Percentiles rank a stretch among this genome's conserved stretches.
These are phyloP conservation scores for Hydrophis major DNA, from an alignment of 2,797 vertebrate species.

Conservation along the genomic window DNA sequence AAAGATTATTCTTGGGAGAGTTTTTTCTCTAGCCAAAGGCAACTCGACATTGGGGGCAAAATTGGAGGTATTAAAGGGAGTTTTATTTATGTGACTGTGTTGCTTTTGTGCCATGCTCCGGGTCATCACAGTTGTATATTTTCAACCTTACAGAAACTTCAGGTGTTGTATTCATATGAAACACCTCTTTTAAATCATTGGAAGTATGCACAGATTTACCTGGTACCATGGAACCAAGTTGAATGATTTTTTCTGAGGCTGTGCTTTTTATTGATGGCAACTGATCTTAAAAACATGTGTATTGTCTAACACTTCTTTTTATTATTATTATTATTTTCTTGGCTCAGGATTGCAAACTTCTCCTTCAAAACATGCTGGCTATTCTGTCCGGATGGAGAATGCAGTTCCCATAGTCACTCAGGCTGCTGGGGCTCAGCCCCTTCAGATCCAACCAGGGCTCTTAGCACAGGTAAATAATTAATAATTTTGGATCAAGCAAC, in stretches of 20 bases:
- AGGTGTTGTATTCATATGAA: background rate
- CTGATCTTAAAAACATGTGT: background rate
- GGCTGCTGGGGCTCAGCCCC: conserved; percentile 91
- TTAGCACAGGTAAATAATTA: conserved; percentile 89
- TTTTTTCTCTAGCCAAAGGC: no score
- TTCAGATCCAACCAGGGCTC: conserved; percentile 96
- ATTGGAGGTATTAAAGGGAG: no score
- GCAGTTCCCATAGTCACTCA: conserved; percentile 98
- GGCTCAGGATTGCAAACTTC: conserved; percentile 91
- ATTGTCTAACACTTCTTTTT: conserved; percentile 36
- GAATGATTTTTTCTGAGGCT: background rate
- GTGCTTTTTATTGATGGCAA: background rate
- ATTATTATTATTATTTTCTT: conserved; percentile 25
- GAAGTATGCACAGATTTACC: background rate
- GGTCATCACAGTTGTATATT: background rate
- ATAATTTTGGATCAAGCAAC: background rate
- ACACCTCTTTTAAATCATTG: background rate
- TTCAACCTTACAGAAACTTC: background rate
- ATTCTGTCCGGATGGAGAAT: conserved; percentile 98
- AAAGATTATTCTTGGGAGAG: no score
- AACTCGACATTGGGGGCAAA: no score
- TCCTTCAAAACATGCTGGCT: conserved; percentile 95
- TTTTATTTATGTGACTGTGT: no score
- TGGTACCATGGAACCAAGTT: background rate
- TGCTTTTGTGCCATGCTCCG: no score